phyloP scores from a whole-genome alignment of 1,140 invertebrate genomes.

The Akabosia matsudoensis region DNA sequence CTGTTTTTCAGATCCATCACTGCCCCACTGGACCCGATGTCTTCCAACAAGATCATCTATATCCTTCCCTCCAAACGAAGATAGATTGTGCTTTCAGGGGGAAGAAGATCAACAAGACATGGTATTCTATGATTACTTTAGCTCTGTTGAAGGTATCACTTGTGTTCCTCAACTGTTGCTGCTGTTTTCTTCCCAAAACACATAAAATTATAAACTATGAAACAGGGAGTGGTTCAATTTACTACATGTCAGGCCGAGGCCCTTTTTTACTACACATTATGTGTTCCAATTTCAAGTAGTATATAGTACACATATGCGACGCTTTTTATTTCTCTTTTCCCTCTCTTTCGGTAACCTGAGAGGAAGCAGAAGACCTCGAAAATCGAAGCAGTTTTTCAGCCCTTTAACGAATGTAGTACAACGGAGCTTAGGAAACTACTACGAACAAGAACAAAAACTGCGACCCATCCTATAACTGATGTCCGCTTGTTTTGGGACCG shows the following conservation, averaged over 20 bases:
- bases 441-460: not conserved
- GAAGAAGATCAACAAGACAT: not conserved
- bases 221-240: constrained; percentile 19
- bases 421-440: not conserved
- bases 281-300: not conserved
- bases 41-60: not conserved
- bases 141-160: not conserved
- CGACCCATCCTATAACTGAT: not conserved
- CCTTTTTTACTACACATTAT: not conserved
- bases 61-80: not conserved
- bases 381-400: not conserved
- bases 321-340: not conserved
- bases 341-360: not conserved
- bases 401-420: too few species aligned
- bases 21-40: not conserved
- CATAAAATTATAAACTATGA: constrained; percentile 9
- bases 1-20: not conserved
- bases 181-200: not conserved
- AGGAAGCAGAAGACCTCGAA: not conserved
- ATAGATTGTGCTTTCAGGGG: not conserved
- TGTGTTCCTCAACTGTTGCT: not conserved
- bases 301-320: not conserved
- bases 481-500: not conserved
- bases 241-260: not conserved
- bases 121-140: too few species aligned